These are phyloP conservation scores for Zeuzera pyrina DNA, from an alignment of 2,888 invertebrate genomes.

Conservation along the genomic window DNA sequence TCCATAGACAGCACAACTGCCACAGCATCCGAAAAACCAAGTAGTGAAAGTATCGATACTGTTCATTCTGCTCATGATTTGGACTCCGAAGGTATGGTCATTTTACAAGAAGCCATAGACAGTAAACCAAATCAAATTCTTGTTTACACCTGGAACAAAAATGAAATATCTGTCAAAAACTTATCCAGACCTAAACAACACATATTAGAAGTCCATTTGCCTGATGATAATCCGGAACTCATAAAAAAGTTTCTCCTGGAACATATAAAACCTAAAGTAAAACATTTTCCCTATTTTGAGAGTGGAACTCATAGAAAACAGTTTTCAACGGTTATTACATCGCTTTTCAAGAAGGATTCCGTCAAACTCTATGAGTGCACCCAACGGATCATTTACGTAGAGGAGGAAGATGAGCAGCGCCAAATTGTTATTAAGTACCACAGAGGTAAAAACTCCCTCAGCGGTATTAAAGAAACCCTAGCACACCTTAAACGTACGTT, in stretches of 20 bases:
- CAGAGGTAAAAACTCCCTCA: slow-evolving; percentile 6
- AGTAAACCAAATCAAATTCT: slow-evolving; percentile 5
- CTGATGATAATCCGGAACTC: slow-evolving; percentile 2
- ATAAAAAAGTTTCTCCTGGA: slow-evolving; percentile 6
- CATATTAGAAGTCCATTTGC: slow-evolving; percentile 5
- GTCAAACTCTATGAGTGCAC: slow-evolving; percentile 4
- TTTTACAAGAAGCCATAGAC: slow-evolving; percentile 6
- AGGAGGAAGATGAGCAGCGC: slow-evolving; percentile 4
- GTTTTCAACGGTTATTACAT: slow-evolving; percentile 1
- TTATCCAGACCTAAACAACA: slow-evolving; percentile 2
- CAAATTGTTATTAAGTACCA: slow-evolving; percentile 4
- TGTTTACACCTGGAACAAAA: slow-evolving; percentile 3
- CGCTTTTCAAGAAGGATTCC: slow-evolving; percentile 1
- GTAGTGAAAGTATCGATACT: background rate
- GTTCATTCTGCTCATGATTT: background rate
- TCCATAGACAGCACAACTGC: too few relatives aligned
- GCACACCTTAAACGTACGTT: background rate
- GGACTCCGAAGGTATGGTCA: background rate
- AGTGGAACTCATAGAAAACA: background rate
- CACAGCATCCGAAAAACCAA: too few relatives aligned
- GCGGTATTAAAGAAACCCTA: slow-evolving; percentile 1
- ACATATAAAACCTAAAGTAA: slow-evolving; percentile 2
- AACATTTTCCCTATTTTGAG: slow-evolving; percentile 6
- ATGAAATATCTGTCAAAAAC: slow-evolving; percentile 4
- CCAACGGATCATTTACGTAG: background rate